Evolutionary conservation across 2,888 invertebrate genomes (phyloP), one percentile per base, ranked within the genome.

Genomic region (Mesorhabditis spiculigera): DNA sequence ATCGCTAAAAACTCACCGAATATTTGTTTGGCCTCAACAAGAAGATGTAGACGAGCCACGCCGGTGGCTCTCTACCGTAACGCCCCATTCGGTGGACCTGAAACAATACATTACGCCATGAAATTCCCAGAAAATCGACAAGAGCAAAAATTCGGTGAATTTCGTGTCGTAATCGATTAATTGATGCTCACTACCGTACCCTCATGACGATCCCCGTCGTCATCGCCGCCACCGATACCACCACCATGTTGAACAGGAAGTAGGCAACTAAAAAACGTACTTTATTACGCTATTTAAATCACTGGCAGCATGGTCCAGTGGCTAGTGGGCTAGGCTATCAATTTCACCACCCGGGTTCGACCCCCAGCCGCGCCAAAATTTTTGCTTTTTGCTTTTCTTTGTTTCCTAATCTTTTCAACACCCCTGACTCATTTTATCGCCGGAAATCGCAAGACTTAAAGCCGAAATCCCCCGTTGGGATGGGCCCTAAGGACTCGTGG

Each of bases 171-270:
- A 28, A 28, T 58, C 43, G 58, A 16, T 43, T 58, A 42, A 45
- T 43, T 62, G 3, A 58, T 5, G 68, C 62, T 68, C 62, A 45
- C 68, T 43, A 62, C 68, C 82, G 82, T 3, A 82, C 79, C 64
- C 78, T 74, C 81, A 82, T 78, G 44, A 82, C 81, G 43, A 81
- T 69, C 68, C 78, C 80, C 4, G 83, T 83, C 4, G 78, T 79
- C 77, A 83, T 80, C 3, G 81, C 82, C 5, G 83, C 83, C 58
- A 82, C 68, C 0, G 79, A 79, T 4, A 83, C 79, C 6, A 79
- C 75, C 43, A 83, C 79, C 83, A 83, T 83, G 71, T 83, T 84
- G 81, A 82, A 83, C 28, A 83, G 78, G 69, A 83, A 83, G 65
- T 83, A 83, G 64, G 81, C 82, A 0, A 83, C 83, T 81, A 74